phyloP scores from a whole-genome alignment of 2,113 vertebrate genomes.

The Procavia capensis region DNA sequence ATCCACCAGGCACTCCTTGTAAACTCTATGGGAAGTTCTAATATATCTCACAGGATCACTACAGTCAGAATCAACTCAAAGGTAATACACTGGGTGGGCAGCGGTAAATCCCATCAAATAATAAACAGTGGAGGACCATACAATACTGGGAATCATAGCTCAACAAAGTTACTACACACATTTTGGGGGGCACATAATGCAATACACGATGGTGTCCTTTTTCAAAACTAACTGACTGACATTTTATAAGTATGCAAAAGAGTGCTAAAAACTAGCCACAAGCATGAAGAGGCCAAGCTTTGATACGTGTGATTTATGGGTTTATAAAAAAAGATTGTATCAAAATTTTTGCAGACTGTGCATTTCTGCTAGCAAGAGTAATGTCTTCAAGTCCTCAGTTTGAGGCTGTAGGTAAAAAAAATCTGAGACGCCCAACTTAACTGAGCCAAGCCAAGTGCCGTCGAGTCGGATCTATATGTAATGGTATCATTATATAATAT shows the following conservation, averaged over 20 bases:
- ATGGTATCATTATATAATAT: conserved; percentile 65
- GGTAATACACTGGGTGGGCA: too few species aligned
- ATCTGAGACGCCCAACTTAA: background rate
- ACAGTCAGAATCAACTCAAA: too few species aligned
- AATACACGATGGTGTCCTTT: background rate
- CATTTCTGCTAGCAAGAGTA: background rate
- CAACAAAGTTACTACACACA: too few species aligned
- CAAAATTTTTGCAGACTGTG: background rate
- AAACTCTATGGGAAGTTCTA: too few species aligned
- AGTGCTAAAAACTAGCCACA: background rate
- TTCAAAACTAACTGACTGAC: background rate
- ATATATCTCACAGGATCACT: too few species aligned
- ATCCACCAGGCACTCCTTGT: too few species aligned
- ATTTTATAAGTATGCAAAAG: background rate
- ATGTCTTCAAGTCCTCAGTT: background rate
- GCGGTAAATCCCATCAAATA: too few species aligned
- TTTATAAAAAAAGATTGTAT: background rate
- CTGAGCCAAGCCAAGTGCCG: too few species aligned
- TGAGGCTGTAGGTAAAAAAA: background rate
- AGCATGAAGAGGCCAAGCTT: background rate
- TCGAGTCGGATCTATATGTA: too few species aligned
- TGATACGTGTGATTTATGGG: background rate
- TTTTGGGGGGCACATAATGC: too few species aligned
- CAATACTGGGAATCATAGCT: too few species aligned
- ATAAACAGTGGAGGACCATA: too few species aligned